Evolutionary conservation across 2,797 vertebrate genomes (phyloP), one percentile per base, ranked within the genome.

Genomic region (Characodon lateralis): DNA sequence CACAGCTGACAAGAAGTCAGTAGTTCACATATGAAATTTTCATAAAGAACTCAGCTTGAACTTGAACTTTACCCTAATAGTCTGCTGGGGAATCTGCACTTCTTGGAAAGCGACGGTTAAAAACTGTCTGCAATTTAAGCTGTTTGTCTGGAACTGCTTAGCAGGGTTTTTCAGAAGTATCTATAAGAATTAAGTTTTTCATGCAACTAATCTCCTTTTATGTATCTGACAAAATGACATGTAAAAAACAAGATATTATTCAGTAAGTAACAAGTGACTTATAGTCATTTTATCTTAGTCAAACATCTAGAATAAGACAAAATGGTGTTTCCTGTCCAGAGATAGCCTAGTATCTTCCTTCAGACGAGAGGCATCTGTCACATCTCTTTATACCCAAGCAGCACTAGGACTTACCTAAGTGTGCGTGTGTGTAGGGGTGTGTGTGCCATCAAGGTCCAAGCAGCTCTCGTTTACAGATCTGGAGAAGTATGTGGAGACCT

Each of bases 1-100:
- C 26, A 28, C 31, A 71, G 14, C 28, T 55, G 72, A 76, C 76
- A 85, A 79, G 48, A 76, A 70, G 73, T 69, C 78, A 81, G 65
- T 3, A 68, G 70, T 72, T 84, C 75, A 80, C n/a, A 66, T 18
- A 66, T 46, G 48, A 72, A 78, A 84, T 77, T 74, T 74, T 79
- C 50, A 86, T 83, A 46, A 83, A 74, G 48, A 51, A 7, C 58
- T 78, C 14, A n/a, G 28, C 68, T 73, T 26, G 43, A 71, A 68
- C 74, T 74, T 51, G 0, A 76, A 56, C 71, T 39, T 28, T 9
- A 85, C 35, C 65, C 56, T n/a, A 28, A 1, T 24, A 35, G 74
- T 71, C 78, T 68, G 77, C 31, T 53, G 78, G 63, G 82, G 35
- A 81, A 70, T 83, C 13, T 31, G 26, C 1, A 13, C 41, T 59